These are phyloP conservation scores for Hydrozoanthus tunicans DNA, from an alignment of 64 coral and sea anemone genomes.

Conservation along the genomic window DNA sequence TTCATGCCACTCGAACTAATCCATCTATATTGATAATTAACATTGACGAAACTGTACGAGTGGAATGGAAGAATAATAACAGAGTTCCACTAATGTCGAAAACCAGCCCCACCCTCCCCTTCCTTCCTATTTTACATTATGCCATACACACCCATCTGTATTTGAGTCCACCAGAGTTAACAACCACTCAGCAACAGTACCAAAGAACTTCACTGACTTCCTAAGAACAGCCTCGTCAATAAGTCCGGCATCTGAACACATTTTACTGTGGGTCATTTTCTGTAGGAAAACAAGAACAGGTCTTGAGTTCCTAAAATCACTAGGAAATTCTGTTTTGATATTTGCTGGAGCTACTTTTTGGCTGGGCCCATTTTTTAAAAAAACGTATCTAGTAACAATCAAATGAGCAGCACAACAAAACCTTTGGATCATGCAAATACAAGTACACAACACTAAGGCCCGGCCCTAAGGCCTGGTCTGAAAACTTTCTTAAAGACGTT, in stretches of 20 bases:
- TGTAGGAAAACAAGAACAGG: constrained; percentile 34
- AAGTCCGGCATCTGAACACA: constrained; percentile 85
- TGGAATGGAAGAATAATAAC: too few species aligned
- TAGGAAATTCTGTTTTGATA: not conserved
- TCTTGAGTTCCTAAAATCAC: not conserved
- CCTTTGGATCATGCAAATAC: too few species aligned
- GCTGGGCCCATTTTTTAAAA: too few species aligned
- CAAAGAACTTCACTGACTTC: constrained; percentile 87
- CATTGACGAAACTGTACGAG: too few species aligned
- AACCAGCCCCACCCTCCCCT: not conserved
- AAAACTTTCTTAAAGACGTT: too few species aligned
- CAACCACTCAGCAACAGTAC: constrained; percentile 76
- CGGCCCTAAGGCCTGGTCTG: too few species aligned
- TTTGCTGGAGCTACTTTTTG: not conserved
- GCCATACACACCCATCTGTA: constrained; percentile 58
- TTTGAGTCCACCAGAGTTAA: constrained; percentile 70
- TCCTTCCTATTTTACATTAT: not conserved
- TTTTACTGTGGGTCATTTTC: constrained; percentile 92
- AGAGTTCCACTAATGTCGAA: not conserved
- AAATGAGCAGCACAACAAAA: too few species aligned
- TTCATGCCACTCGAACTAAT: too few species aligned
- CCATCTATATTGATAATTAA: too few species aligned
- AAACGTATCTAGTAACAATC: too few species aligned
- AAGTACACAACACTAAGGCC: too few species aligned
- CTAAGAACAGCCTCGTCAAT: constrained; percentile 83